A percentile compares a stretch with the other conserved stretches of the same genome.
Evolutionary conservation across 2,797 vertebrate species (phyloP).

Genomic region (Chiloscyllium punctatum): DNA sequence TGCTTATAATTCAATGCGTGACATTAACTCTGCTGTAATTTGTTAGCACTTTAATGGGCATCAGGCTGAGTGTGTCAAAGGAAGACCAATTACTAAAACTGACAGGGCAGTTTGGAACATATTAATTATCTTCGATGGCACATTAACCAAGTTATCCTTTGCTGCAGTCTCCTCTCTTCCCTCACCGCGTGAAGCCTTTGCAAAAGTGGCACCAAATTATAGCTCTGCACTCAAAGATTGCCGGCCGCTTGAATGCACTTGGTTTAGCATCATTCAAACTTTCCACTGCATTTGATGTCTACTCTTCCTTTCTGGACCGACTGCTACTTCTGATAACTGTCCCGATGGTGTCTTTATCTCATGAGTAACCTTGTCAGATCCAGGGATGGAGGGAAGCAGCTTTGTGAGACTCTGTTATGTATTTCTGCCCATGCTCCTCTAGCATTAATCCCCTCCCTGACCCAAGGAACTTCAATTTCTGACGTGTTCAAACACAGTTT

Average conservation of each 20-base stretch:
- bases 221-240: not conserved
- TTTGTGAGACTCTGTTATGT: not conserved
- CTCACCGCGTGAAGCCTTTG: not conserved
- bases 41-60: not conserved
- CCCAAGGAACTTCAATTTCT: not conserved
- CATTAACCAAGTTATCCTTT: not conserved
- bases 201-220: not conserved
- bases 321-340: not conserved
- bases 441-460: too few relatives aligned
- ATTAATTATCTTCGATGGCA: not conserved
- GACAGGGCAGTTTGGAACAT: constrained; percentile 13
- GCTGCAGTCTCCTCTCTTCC: not conserved
- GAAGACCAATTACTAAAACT: not conserved
- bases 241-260: not conserved
- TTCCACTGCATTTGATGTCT: not conserved
- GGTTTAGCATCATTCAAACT: not conserved
- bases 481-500: not conserved
- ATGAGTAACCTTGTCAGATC: not conserved
- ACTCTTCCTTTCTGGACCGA: not conserved
- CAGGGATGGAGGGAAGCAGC: too few relatives aligned
- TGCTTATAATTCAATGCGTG: not conserved
- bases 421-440: not conserved
- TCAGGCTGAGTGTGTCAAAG: not conserved
- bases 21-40: not conserved
- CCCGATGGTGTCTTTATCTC: not conserved